phyloP scores from a whole-genome alignment of 2,113 vertebrate species.

The Amphiprion percula region DNA sequence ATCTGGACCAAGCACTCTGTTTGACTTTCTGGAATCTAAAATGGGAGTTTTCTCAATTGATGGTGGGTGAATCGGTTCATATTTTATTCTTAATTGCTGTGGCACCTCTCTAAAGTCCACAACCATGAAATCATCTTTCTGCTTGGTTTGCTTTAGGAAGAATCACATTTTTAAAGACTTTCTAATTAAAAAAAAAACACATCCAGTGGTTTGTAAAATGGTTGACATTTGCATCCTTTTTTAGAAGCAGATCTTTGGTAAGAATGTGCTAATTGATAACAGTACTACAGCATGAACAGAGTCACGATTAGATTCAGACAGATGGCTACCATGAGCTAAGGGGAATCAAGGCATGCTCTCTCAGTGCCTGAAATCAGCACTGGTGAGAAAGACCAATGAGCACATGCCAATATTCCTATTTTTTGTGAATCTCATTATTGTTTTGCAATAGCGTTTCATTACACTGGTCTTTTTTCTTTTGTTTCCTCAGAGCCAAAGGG shows the following conservation, averaged over 20 bases:
- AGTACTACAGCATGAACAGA: background rate
- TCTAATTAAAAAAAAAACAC: no score
- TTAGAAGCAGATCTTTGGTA: background rate
- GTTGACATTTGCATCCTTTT: background rate
- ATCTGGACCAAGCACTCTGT: conserved; percentile 95
- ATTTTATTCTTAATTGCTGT: background rate
- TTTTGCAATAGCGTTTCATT: conserved; percentile 2
- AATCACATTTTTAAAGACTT: no score
- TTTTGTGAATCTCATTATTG: background rate
- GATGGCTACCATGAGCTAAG: conserved; percentile 40
- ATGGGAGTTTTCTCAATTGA: conserved; percentile 94
- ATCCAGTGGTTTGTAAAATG: background rate
- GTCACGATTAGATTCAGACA: conserved; percentile 17
- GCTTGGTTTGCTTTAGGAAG: no score
- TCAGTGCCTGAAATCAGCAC: background rate
- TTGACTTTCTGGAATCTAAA: conserved; percentile 97
- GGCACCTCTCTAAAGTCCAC: no score
- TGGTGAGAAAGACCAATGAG: background rate
- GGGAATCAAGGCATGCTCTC: conserved; percentile 10
- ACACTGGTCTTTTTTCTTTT: conserved; percentile 9
- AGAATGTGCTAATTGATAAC: background rate
- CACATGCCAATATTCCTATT: background rate
- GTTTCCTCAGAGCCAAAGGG: conserved; percentile 89
- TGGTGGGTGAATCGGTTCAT: conserved; percentile 80
- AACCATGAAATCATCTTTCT: no score